Base-by-base conservation (phyloP, 2,113 vertebrate genomes). In the Chrysochloris asiatica region DNA sequence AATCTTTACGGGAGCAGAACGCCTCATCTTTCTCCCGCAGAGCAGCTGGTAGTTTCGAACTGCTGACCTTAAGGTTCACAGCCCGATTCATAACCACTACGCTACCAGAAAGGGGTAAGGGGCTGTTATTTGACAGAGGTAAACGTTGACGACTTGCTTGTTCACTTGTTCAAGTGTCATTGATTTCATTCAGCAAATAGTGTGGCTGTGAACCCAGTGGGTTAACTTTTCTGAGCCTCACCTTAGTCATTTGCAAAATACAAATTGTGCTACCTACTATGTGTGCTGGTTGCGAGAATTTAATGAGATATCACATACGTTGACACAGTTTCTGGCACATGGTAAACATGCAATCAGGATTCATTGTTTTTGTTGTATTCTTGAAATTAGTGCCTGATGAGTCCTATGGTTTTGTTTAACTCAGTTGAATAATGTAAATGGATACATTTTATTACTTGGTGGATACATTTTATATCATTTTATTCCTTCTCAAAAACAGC, bases 361-460 rank as follows among this genome's bases (percentile, higher is more conserved):
- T 21, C 6, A 63, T 36, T 75, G 8, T 61, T 52, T 63, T 78
- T 47, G 69, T n/a, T 63, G 50, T 65, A 36, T 30, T 90, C 43
- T 61, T 21, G 67, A 69, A 8, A 13, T 43, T 72, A 67, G 78
- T n/a, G 19, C 28, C 33, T 45, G 50, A n/a, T 14, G 22, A 78
- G 19, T 43, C 28, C 36, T 48, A 84, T 50, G 26, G 9, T 12
- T 38, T 56, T 90, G 73, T 76, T 76, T 33, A 90, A 36, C 59
- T 41, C 80, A 56, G 21, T 41, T 89, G 77, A 92, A 48, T 89
- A 73, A 47, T 84, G 1, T 50, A 90, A 87, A 72, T 67, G 30
- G 80, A 86, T 88, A 79, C 22, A 10, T 61, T 54, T 38, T 85
- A 28, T 63, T 45, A 77, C 1, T 36, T 73, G 16, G 41, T 67